Conservation (phyloP, 2,797 vertebrate genomes). For the Sardinella longiceps region DNA sequence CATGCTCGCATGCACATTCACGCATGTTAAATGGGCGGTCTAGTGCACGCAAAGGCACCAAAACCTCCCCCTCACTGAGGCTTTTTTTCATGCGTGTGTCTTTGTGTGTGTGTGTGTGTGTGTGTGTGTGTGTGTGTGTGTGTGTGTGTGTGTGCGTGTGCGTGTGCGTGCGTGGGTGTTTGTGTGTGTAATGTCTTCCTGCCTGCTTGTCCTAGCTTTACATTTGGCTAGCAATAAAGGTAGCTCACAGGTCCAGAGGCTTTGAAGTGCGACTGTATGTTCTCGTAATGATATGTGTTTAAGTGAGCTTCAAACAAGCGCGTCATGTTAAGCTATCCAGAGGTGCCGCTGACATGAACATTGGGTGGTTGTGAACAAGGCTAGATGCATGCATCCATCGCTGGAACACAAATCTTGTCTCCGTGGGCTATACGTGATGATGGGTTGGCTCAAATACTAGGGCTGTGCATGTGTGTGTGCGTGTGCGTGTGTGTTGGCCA, state of each 20-base stretch:
- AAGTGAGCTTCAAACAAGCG: slow-evolving; percentile 12
- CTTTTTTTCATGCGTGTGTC: too few relatives aligned
- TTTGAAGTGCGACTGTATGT: slow-evolving; percentile 24
- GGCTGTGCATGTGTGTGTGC: slow-evolving; percentile 18
- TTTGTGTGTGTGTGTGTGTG: too few relatives aligned
- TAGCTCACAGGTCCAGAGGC: slow-evolving; percentile 30
- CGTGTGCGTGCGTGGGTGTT: too few relatives aligned
- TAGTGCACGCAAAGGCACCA: background rate
- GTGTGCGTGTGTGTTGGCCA: slow-evolving; percentile 11
- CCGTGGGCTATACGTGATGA: background rate
- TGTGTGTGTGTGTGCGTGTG: too few relatives aligned
- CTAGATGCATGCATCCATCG: background rate
- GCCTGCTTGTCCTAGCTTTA: background rate
- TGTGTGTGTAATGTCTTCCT: background rate
- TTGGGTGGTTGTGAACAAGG: background rate
- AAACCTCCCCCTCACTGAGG: background rate
- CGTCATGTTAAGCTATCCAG: background rate
- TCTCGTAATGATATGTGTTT: background rate
- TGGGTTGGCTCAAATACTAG: background rate
- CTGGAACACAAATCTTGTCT: background rate
- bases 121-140: too few relatives aligned
- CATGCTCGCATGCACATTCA: background rate
- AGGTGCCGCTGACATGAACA: background rate
- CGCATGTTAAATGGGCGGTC: background rate
- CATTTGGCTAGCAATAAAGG: slow-evolving; percentile 28